Percentiles rank a stretch among this genome's conserved stretches.
Conservation (phyloP, 2,797 vertebrate genomes). For the Acanthurus leucopareius region DNA sequence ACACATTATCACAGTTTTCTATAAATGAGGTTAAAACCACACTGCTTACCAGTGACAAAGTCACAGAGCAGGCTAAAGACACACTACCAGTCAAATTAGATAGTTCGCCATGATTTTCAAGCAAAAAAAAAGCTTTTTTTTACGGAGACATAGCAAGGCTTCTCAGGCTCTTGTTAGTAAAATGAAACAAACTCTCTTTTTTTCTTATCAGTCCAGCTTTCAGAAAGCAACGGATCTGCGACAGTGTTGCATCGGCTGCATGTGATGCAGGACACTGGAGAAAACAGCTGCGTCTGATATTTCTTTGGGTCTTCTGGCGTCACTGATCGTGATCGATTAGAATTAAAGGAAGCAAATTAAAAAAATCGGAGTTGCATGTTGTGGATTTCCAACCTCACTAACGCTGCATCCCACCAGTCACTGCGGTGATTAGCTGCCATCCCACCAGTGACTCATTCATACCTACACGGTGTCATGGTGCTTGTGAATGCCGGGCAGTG, state of each 20-base stretch:
- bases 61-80: conserved; percentile 56
- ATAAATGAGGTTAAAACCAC: conserved; percentile 43
- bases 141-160: conserved; percentile 58
- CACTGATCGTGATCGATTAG: conserved; percentile 24
- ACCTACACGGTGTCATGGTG: conserved; percentile 51
- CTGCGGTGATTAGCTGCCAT: conserved; percentile 26
- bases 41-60: conserved; percentile 47
- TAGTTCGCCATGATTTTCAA: conserved; percentile 42
- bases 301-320: conserved; percentile 20
- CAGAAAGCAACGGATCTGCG: conserved; percentile 30
- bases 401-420: conserved; percentile 37
- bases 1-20: conserved; percentile 29
- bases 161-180: conserved; percentile 62
- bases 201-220: conserved; percentile 46
- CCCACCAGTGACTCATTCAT: conserved; percentile 46
- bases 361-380: conserved; percentile 15
- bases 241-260: conserved; percentile 46
- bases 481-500: conserved; percentile 62
- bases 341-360: conserved; percentile 7
- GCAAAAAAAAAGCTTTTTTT: conserved; percentile 49
- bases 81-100: conserved; percentile 39
- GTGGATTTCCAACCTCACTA: conserved; percentile 17
- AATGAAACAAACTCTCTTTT: conserved; percentile 25
- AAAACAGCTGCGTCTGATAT: conserved; percentile 5
- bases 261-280: conserved; percentile 42